Percentiles rank a stretch among this genome's conserved stretches.
These are phyloP conservation scores for Hyperoodon ampullatus DNA, from an alignment of 2,113 vertebrate species.

Conservation along the genomic window DNA sequence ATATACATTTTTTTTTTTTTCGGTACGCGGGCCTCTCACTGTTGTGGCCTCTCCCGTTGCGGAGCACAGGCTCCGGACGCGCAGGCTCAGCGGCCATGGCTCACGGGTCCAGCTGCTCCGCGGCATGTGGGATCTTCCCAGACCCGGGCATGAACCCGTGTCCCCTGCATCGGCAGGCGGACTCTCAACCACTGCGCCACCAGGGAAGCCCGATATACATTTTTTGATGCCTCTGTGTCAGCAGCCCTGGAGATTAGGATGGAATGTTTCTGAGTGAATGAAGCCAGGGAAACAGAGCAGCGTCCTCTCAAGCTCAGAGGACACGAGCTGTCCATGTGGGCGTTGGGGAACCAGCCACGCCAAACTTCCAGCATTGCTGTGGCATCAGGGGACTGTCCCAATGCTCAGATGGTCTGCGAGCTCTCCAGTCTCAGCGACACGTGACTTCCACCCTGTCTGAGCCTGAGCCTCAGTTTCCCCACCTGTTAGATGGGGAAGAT, in stretches of 20 bases:
- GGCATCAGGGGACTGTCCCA: background rate
- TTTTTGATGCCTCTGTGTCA: rapidly evolving
- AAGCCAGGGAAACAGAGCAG: background rate
- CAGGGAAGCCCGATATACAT: too few species aligned
- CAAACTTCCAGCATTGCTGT: background rate
- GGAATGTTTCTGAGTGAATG: background rate
- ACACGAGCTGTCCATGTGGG: rapidly evolving
- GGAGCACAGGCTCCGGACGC: too few species aligned
- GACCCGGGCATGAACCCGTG: too few species aligned
- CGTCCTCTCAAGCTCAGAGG: rapidly evolving
- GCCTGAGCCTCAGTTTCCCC: background rate
- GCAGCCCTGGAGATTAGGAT: rapidly evolving
- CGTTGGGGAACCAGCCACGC: rapidly evolving
- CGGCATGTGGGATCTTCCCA: too few species aligned
- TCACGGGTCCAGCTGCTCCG: too few species aligned
- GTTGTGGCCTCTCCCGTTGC: too few species aligned
- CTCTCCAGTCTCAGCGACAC: rapidly evolving
- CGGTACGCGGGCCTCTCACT: too few species aligned
- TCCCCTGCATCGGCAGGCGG: too few species aligned
- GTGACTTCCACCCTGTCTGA: background rate
- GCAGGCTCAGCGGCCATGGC: too few species aligned
- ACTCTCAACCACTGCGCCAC: too few species aligned
- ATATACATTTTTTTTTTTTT: too few species aligned
- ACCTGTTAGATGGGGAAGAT: too few species aligned
- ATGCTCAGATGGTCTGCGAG: background rate